Evolutionary conservation across 1,140 invertebrate species (phyloP), one percentile per base, ranked within the genome.

Genomic region (Drosophila leontia): DNA sequence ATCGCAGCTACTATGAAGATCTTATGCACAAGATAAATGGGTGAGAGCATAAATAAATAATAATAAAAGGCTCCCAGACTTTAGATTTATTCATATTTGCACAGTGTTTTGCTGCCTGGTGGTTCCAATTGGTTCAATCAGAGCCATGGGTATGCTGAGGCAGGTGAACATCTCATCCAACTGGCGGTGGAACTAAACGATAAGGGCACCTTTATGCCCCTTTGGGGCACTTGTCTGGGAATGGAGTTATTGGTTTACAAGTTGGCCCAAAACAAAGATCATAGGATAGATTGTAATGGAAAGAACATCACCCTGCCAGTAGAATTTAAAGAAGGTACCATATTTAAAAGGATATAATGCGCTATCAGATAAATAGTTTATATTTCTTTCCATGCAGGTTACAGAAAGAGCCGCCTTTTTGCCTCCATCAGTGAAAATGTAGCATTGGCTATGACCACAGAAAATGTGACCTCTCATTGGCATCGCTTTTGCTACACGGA

Each of bases 161-260:
- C 97, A 11, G 97, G 95, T 3, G 93, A 94, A 71, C 93, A 94
- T 55, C 94, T 98, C 64, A 95, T 94, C 57, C 94, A 95, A 23
- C 93, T 95, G 39, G 96, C 96, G 0, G 93, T 95, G 39, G 80
- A 94, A 74, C 92, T 95, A 15, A 98, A 98, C 82, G 87, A 96
- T 13, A 92, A 94, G 2, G 96, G 96, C 11, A 94, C 95, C 62
- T 96, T 96, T 83, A 98, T 98, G 91, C 98, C 98, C 0, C 93
- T 99, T 35, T 96, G 97, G 94, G 98, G 97, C 3, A 98, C 96
- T 8, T 99, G 98, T 91, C 93, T 98, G 7, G 98, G 98, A 39
- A 98, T 98, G 92, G 96, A 99, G 91, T 91, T 98, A 19, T 91
- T 99, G 32, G 94, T 96, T 15, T 96, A 95, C 70, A 85, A 96